Base-by-base conservation (phyloP, 2,888 invertebrate species). In the Teinopalpus imperialis region DNA sequence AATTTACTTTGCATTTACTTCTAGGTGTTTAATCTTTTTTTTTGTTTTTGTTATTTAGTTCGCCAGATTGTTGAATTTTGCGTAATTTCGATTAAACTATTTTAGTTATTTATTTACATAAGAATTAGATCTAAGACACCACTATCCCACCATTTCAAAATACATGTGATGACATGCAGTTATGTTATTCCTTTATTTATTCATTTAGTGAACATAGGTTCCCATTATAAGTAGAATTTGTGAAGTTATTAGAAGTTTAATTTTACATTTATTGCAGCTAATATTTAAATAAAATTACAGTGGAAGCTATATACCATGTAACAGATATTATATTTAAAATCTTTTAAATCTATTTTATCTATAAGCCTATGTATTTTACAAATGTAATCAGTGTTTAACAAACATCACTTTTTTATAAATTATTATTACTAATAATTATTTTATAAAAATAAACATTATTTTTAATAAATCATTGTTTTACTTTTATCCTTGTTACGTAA, bases 121-220 rank as follows among this genome's bases (percentile, higher is more conserved):
- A 29, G 23, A 35, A 14, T 0, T 43, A 36, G 23, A 1, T n/a
- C 18, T 45, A 32, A 31, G 14, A 4, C 39, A 32, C 7, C n/a
- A 34, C 8, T n/a, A 34, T 46, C 46, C 46, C 46, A 46, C 46
- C 46, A 41, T 21, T 23, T 13, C n/a, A 9, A 12, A 29, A 29
- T 29, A 43, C 13, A 21, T 13, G 10, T 13, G 9, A 18, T 37
- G 16, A 10, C 18, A 27, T 18, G 4, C 9, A n/a, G 9, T 18
- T 18, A 18, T 1, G 14, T 23, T 8, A 6, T 21, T 9, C 13
- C 12, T 27, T 34, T 34, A 27, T 27, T 13, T 34, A 43, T 16
- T 32, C 26, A 26, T 43, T 34, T 43, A 42, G 27, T 9, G 10
- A 12, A 12, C 20, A 20, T 20, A 10, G n/a, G 21, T 34, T 34